Base-by-base conservation (phyloP, 1,140 invertebrate species). In the Drosophila nebulosa region DNA sequence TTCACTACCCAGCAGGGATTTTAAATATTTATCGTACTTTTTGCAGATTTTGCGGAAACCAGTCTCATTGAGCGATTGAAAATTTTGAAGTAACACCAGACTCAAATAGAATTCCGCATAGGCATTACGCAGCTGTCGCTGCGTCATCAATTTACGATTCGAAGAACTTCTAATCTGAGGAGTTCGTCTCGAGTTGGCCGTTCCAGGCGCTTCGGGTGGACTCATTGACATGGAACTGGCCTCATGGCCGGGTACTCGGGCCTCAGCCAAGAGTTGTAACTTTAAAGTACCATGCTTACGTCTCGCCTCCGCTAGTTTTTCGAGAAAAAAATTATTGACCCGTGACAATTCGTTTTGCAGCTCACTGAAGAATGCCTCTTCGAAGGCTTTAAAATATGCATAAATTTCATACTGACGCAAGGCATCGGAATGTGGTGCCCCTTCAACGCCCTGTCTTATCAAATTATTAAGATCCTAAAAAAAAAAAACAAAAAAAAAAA, bases 11-110 rank as follows among this genome's bases (percentile, higher is more conserved):
- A 30, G 36, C 0, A 3, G 21, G 3, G 78, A 73, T 4, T 27
- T 53, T 9, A 88, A n/a, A 18, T 88, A 63, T 92, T 99, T 99
- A 92, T 99, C 99, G 91, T 99, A 98, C 92, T 99, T 99, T 91
- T 99, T 99, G 27, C 99, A 93, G 88, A 99, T 99, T 93, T 99
- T 99, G 64, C 98, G 94, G 92, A 99, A 99, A 0, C 99, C 99
- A 9, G 98, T 99, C 84, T 98, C 98, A 92, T 99, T 99, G 4
- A 99, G 93, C 85, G 98, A 98, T 90, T 97, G 96, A 78, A 96
- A 97, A 80, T 97, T 97, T 79, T 97, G 96, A 22, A 97, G 92
- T 2, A 99, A 93, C 70, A 99, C 98, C 14, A 99, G 90, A 75
- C 97, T 98, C 0, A 99, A 93, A 91, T 99, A 99, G 92, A 99